Base-by-base conservation (phyloP, 2,888 invertebrate species). In the Hypercompe scribonia region DNA sequence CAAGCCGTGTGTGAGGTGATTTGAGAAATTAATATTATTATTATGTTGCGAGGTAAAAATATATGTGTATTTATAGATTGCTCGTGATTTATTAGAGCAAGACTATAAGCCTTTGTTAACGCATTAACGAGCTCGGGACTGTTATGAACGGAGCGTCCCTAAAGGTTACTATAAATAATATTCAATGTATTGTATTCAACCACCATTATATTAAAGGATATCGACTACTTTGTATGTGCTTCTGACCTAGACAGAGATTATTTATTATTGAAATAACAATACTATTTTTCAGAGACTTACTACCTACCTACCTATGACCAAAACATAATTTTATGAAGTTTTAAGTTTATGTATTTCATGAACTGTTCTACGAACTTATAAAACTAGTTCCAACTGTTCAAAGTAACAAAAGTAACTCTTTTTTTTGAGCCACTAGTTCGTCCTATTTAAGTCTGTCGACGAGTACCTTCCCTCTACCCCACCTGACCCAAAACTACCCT, bases 401-500 rank as follows among this genome's bases (percentile, higher is more conserved):
- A 34, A 34, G n/a, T 18, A 54, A 8, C 54, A 15, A 34, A 68
- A 33, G 50, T 33, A n/a, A 54, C 34, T 34, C 67, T n/a, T n/a
- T 3, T 10, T 61, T 31, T 42, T 54, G 24, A 68, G 34, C n/a
- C 3, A 61, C 31, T 7, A 68, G n/a, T 65, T 65, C 31, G 31
- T 5, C n/a, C 64, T 36, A 64, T 36, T 65, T 65, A 33, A 34
- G 34, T 10, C 0, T 67, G 28, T 8, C 18, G 61, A 66, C 42
- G 65, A 61, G 65, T 65, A 69, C 34, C 31, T 33, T 39, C 36
- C 46, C 3, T 24, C 21, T n/a, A 34, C 34, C 67, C 28, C 65
- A 54, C 58, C 63, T 50, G n/a, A 28, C 61, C 64, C 64, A 11
- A 63, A 70, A 63, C 54, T 68, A 74, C 71, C 64, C 71, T 71